Percentiles rank a stretch among this genome's conserved stretches.
Conservation (phyloP, 2,113 vertebrate genomes). For the Arenaria interpres region DNA sequence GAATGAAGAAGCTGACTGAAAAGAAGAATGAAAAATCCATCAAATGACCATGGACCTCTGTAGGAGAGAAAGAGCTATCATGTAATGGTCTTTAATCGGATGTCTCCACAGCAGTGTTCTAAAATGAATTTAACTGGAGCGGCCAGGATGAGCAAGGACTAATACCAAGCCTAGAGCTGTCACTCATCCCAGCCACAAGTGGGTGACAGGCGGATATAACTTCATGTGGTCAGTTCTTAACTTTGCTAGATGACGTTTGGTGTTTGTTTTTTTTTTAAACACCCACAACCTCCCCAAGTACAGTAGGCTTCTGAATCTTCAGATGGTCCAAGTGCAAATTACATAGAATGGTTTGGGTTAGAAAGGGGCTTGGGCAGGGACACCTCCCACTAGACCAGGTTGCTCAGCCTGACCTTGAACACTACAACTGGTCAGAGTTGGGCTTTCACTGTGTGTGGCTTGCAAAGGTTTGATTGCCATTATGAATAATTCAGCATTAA, state of each 20-base stretch:
- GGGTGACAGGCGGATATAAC: not conserved
- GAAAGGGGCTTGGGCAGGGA: too few relatives aligned
- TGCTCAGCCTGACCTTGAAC: too few relatives aligned
- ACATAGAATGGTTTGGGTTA: not conserved
- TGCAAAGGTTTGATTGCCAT: not conserved
- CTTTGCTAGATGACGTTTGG: not conserved
- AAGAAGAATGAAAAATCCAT: not conserved
- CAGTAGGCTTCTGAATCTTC: not conserved
- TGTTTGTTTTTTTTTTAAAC: not conserved
- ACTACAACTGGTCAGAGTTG: not conserved
- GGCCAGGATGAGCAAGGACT: not conserved
- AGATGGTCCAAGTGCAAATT: not conserved
- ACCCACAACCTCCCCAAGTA: not conserved
- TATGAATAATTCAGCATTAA: slow-evolving; percentile 8
- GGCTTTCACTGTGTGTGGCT: not conserved
- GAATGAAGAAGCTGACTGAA: not conserved
- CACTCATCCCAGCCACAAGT: not conserved
- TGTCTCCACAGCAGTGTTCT: not conserved
- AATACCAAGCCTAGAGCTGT: not conserved
- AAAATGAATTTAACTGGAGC: not conserved
- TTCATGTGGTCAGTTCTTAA: not conserved
- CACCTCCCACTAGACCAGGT: too few relatives aligned
- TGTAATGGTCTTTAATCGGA: not conserved
- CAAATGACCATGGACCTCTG: not conserved
- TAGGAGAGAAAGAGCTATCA: not conserved